Evolutionary conservation across 2,888 invertebrate species (phyloP), one percentile per base, ranked within the genome.

Genomic region (Philereme vetulata): DNA sequence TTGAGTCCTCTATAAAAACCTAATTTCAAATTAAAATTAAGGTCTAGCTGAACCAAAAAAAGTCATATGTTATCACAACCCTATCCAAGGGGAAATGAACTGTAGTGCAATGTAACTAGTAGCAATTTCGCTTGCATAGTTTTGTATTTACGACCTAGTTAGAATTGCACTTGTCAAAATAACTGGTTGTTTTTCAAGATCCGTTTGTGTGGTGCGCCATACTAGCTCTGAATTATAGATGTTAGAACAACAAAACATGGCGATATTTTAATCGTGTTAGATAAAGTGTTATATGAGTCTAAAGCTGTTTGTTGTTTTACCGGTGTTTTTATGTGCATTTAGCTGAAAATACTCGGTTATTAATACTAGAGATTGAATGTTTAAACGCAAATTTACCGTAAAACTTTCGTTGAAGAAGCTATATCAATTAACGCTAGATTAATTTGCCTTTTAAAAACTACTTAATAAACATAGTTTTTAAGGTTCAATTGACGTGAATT

Each of bases 11-110:
- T 89, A 90, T 90, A 91, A 91, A 92, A 92, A 92, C 84, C 87
- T 89, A 85, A 89, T 90, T 89, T 81, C 78, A 88, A 91, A 92
- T 92, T 92, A 91, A 92, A 91, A 92, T 90, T 90, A 90, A 91
- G 89, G 88, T 88, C 88, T 90, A 87, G 84, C 85, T 78, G 84
- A 80, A 80, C 85, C 77, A 78, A 84, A 79, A 80, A 82, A 78
- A 85, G 80, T 80, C 77, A 77, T 76, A 75, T 78, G 82, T 82
- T 80, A 83, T 74, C 71, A 69, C 60, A 45, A 5, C 44, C 5
- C 4, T 10, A n/a, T 45, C 33, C 64, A 69, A 51, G 58, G 54
- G 60, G 77, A 84, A 85, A 64, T 62, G 55, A 53, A 67, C 81
- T 80, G 66, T 87, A 74, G 34, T 1, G 2, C 60, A 5, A 43